Conservation (phyloP, 2,797 vertebrate genomes). For the Sebastes nivosus region DNA sequence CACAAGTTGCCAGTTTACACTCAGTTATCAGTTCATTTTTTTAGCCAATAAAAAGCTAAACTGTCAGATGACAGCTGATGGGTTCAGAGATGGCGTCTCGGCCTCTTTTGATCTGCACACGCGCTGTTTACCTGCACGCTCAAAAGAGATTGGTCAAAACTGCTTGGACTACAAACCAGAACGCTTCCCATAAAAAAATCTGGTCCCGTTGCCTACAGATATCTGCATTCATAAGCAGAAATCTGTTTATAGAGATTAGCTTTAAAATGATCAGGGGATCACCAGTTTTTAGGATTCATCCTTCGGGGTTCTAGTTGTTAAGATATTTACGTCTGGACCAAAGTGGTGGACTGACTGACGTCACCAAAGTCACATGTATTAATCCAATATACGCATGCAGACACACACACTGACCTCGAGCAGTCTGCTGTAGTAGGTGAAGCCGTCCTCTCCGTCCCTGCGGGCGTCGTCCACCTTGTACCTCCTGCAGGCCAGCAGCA, state of each 20-base stretch:
- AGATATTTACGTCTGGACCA: neutral
- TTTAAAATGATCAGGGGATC: neutral
- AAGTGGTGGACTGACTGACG: too few species aligned
- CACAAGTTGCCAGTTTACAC: too few species aligned
- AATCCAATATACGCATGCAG: neutral
- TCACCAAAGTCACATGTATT: neutral
- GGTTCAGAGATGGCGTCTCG: too few species aligned
- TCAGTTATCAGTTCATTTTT: too few species aligned
- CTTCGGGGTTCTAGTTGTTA: neutral
- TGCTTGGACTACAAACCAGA: too few species aligned
- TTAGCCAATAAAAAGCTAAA: neutral
- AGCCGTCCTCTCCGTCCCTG: slow-evolving; percentile 78
- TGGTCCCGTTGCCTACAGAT: too few species aligned
- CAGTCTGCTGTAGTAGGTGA: slow-evolving; percentile 77
- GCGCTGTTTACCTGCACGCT: too few species aligned
- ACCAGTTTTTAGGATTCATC: neutral
- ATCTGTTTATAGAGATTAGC: too few species aligned
- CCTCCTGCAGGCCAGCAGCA: slow-evolving; percentile 83
- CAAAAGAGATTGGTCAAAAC: too few species aligned
- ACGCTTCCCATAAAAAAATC: too few species aligned
- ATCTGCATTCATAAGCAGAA: too few species aligned
- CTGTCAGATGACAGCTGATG: neutral
- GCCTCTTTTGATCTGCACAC: too few species aligned
- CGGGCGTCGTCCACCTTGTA: slow-evolving; percentile 79
- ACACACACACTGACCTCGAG: slow-evolving; percentile 73